Conservation (phyloP, 2,113 vertebrate species). For the Nestor notabilis region DNA sequence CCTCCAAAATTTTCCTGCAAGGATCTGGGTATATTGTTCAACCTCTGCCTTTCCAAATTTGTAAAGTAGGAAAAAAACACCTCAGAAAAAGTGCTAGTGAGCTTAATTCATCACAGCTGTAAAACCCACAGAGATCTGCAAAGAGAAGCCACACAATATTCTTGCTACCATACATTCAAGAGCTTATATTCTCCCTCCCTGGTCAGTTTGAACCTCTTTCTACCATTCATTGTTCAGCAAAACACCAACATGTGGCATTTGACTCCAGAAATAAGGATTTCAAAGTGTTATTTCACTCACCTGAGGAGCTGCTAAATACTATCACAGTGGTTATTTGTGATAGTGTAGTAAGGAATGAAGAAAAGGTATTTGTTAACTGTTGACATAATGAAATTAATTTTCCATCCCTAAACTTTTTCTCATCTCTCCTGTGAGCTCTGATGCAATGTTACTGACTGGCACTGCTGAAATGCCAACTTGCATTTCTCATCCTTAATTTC, state of each 20-base stretch:
- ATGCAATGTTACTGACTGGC: constrained; percentile 66
- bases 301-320: constrained; percentile 5
- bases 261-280: neutral
- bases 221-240: neutral
- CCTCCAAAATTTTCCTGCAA: neutral
- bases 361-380: constrained; percentile 56
- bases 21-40: neutral
- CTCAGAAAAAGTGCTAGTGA: neutral
- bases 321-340: constrained; percentile 17
- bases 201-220: neutral
- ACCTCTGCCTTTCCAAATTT: neutral
- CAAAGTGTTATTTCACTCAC: neutral
- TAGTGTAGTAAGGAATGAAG: constrained; percentile 6
- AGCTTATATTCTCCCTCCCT: neutral
- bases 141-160: neutral
- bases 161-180: neutral
- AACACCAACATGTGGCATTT: neutral
- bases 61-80: neutral
- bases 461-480: constrained; percentile 79
- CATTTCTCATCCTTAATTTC: constrained; percentile 81
- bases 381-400: constrained; percentile 79
- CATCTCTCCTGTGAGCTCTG: constrained; percentile 59
- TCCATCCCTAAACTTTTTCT: constrained; percentile 52
- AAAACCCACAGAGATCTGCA: neutral
- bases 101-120: neutral